A percentile compares a stretch with the other conserved stretches of the same genome.
phyloP scores from a whole-genome alignment of 2,888 invertebrate species.

The Allolobophora icterica region DNA sequence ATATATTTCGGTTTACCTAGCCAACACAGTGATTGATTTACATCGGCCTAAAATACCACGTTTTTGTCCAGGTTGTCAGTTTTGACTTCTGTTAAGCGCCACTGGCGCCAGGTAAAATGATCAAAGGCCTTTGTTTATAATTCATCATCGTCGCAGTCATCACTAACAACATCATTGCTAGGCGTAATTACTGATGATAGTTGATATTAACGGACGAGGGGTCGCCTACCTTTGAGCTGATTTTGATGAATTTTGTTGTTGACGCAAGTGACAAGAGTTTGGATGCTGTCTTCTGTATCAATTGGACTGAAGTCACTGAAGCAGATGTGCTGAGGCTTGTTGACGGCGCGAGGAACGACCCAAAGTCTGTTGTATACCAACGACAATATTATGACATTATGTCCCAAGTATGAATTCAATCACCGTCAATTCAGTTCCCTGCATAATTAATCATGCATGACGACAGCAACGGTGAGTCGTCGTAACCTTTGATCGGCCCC shows the following conservation, averaged over 20 bases:
- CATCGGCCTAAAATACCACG: no score
- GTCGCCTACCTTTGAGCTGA: conserved; percentile 34
- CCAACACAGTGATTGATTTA: no score
- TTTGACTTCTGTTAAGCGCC: no score
- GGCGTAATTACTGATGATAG: background rate
- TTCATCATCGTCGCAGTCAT: background rate
- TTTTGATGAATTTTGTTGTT: conserved; percentile 39
- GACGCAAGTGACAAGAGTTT: conserved; percentile 32
- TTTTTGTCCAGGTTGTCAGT: no score
- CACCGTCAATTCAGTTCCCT: background rate
- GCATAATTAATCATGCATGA: background rate
- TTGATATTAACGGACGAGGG: no score
- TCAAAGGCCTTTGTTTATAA: no score
- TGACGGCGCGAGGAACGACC: conserved; percentile 33
- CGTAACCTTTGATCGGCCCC: no score
- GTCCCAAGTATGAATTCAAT: background rate
- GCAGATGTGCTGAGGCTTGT: conserved; percentile 35
- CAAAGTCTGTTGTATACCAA: conserved; percentile 36
- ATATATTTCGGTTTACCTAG: no score
- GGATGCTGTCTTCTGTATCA: conserved; percentile 28
- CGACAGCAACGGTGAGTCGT: no score
- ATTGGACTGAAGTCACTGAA: conserved; percentile 36
- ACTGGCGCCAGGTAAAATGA: no score
- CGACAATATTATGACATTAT: background rate
- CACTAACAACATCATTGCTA: background rate